Conservation (phyloP, 2,888 invertebrate species). For the Mylabris sibirica region DNA sequence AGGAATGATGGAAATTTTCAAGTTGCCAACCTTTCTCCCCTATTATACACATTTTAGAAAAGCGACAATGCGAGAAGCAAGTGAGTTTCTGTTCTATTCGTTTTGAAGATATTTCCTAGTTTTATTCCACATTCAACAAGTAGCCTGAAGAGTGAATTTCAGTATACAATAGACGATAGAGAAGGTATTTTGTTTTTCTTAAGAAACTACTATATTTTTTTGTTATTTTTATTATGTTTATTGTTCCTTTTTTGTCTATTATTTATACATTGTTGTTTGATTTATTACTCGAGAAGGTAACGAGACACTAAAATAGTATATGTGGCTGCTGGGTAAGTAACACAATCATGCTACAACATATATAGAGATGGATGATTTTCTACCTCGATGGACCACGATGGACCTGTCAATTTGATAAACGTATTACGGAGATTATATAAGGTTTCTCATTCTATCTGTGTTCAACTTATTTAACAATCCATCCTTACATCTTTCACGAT, state of each 20-base stretch:
- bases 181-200: background rate
- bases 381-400: conserved; percentile 33
- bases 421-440: conserved; percentile 15
- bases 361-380: conserved; percentile 39
- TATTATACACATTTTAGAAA: background rate
- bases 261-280: conserved; percentile 33
- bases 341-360: conserved; percentile 37
- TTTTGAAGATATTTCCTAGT: background rate
- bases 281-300: conserved; percentile 38
- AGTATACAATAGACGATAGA: background rate
- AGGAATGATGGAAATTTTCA: background rate
- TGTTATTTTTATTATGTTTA: background rate
- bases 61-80: background rate
- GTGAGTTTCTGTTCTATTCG: background rate
- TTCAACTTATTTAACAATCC: background rate
- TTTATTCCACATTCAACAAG: conserved; percentile 7
- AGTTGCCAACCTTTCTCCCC: background rate
- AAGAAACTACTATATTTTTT: background rate
- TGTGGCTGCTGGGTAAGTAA: conserved; percentile 33
- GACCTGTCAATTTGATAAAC: conserved; percentile 31
- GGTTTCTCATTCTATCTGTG: background rate
- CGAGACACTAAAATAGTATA: conserved; percentile 36
- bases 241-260: background rate
- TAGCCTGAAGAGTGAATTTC: background rate
- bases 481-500: conserved; percentile 2